Evolutionary conservation across 2,113 vertebrate genomes (phyloP).

Genomic region (Amazona guildingii): DNA sequence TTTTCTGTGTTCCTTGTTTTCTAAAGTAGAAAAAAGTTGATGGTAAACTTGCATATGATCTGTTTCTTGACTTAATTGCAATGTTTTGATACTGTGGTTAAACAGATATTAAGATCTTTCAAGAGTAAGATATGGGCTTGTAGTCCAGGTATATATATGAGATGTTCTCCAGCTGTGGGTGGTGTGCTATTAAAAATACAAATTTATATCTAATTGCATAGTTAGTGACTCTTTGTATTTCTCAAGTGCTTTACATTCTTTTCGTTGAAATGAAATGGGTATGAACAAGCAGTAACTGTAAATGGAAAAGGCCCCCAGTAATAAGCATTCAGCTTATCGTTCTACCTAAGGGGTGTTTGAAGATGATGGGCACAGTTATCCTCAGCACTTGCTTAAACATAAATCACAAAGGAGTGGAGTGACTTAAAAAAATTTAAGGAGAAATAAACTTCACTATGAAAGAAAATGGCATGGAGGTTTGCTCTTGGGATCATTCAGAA

Average conservation of each 20-base stretch:
- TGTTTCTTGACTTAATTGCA: constrained; percentile 17
- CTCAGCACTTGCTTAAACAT: not conserved
- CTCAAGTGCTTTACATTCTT: constrained; percentile 10
- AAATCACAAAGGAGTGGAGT: not conserved
- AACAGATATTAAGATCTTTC: not conserved
- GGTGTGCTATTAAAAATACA: constrained; percentile 24
- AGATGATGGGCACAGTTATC: not conserved
- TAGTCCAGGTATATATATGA: not conserved
- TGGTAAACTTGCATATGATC: constrained; percentile 28
- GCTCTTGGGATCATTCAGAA: not conserved
- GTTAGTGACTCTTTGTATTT: not conserved
- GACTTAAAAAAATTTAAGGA: not conserved
- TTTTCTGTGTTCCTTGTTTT: constrained; percentile 27
- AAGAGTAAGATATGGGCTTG: not conserved
- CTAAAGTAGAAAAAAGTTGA: constrained; percentile 11
- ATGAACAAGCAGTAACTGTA: not conserved
- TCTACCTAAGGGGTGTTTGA: not conserved
- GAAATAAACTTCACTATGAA: not conserved
- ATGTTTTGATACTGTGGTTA: constrained; percentile 11
- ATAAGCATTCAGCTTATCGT: not conserved
- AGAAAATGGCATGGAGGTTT: not conserved
- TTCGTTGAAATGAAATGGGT: not conserved
- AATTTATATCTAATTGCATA: constrained; percentile 15
- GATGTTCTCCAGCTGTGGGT: constrained; percentile 8
- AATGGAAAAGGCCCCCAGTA: not conserved